phyloP scores from a whole-genome alignment of 2,888 invertebrate species.

The Ichneumoninae sp. region DNA sequence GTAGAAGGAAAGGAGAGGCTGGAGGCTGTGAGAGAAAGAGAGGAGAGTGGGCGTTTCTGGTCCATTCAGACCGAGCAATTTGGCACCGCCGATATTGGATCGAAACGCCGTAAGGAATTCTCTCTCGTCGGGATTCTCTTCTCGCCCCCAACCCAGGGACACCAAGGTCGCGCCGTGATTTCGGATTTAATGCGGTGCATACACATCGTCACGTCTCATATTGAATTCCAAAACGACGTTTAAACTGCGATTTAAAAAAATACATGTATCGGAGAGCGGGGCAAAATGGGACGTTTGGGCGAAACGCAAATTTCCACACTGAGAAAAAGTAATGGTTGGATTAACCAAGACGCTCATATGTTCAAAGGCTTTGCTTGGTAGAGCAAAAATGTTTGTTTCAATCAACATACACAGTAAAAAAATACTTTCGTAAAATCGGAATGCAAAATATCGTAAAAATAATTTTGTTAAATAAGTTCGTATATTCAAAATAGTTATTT shows the following conservation, averaged over 20 bases:
- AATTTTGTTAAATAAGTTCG: too few species aligned
- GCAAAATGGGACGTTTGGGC: too few species aligned
- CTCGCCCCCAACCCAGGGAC: conserved; percentile 19
- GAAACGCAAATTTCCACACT: too few species aligned
- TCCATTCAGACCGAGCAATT: conserved; percentile 79
- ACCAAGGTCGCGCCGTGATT: conserved; percentile 44
- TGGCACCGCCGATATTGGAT: conserved; percentile 79
- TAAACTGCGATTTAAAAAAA: not conserved
- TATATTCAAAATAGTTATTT: too few species aligned
- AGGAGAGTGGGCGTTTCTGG: conserved; percentile 65
- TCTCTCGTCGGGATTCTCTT: conserved; percentile 51
- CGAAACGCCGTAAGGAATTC: conserved; percentile 66
- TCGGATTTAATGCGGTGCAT: conserved; percentile 43
- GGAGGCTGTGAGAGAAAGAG: conserved; percentile 39
- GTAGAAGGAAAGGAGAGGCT: conserved; percentile 30
- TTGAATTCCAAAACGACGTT: conserved; percentile 1
- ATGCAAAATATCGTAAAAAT: too few species aligned
- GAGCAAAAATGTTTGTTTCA: too few species aligned
- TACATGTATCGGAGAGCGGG: not conserved
- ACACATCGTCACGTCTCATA: conserved; percentile 28
- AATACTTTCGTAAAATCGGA: too few species aligned
- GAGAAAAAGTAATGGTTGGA: too few species aligned
- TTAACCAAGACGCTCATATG: too few species aligned
- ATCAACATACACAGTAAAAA: too few species aligned
- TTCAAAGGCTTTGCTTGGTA: too few species aligned